These are phyloP conservation scores for Automeris io DNA, from an alignment of 2,888 invertebrate species.

Conservation along the genomic window DNA sequence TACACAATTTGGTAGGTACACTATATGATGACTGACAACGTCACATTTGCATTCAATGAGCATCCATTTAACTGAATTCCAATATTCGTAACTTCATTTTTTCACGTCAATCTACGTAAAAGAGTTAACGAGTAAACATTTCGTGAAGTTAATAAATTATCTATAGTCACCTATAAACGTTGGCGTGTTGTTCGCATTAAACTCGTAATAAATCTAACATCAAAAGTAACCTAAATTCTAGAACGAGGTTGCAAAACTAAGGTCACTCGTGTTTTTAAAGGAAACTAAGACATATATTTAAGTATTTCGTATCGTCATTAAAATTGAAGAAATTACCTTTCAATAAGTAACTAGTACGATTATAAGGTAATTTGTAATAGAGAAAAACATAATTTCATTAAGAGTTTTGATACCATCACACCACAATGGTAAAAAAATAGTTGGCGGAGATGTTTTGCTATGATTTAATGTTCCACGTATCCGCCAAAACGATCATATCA, in stretches of 20 bases:
- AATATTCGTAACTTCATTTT: slow-evolving; percentile 23
- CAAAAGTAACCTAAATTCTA: slow-evolving; percentile 53
- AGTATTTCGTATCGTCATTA: slow-evolving; percentile 32
- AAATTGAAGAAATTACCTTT: slow-evolving; percentile 26
- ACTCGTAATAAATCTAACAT: slow-evolving; percentile 43
- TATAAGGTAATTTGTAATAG: no score
- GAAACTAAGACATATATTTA: slow-evolving; percentile 28
- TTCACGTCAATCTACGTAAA: slow-evolving; percentile 28
- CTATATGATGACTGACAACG: no score
- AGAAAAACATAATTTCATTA: no score
- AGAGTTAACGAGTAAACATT: slow-evolving; percentile 34
- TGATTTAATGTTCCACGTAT: no score
- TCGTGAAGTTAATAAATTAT: slow-evolving; percentile 52
- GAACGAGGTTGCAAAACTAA: slow-evolving; percentile 45
- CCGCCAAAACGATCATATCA: no score
- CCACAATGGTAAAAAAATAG: no score
- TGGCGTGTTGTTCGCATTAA: slow-evolving; percentile 17
- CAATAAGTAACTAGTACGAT: no score
- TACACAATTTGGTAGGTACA: no score
- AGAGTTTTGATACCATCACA: no score
- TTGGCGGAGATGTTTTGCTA: no score
- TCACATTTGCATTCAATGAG: no score
- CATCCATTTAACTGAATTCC: slow-evolving; percentile 10
- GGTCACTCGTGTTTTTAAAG: slow-evolving; percentile 27
- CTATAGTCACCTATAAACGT: slow-evolving; percentile 6